A percentile compares a stretch with the other conserved stretches of the same genome.
phyloP scores from a whole-genome alignment of 1,140 invertebrate genomes.

The Drosophila orosa region DNA sequence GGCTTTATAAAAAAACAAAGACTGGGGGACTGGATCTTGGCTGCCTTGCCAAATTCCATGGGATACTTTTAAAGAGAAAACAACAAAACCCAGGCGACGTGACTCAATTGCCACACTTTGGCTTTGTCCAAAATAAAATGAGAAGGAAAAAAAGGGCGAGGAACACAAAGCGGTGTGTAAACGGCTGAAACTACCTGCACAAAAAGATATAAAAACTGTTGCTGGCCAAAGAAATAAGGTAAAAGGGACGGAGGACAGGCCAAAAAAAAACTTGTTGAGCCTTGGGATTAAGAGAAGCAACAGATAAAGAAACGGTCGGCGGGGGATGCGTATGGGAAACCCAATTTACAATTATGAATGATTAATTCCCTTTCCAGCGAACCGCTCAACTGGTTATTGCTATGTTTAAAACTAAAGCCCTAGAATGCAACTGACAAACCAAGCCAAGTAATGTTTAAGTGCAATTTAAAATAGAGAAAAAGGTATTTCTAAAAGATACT shows the following conservation, averaged over 20 bases:
- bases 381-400: conserved; percentile 43
- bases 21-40: neutral
- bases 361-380: conserved; percentile 48
- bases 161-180: conserved; percentile 32
- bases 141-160: conserved; percentile 1
- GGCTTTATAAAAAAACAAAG: conserved; percentile 17
- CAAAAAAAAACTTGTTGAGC: conserved; percentile 44
- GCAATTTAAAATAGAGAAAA: neutral
- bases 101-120: conserved; percentile 64
- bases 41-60: conserved; percentile 10
- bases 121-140: conserved; percentile 36
- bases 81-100: conserved; percentile 30
- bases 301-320: conserved; percentile 44
- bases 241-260: conserved; percentile 36
- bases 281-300: conserved; percentile 34
- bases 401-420: conserved; percentile 36
- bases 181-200: conserved; percentile 42
- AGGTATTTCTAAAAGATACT: neutral
- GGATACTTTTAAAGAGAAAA: neutral
- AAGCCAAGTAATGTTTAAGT: neutral
- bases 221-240: conserved; percentile 23
- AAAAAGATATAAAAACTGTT: conserved; percentile 41
- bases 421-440: conserved; percentile 9
- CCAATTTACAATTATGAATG: conserved; percentile 63
- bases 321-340: conserved; percentile 27